Percentiles rank a stretch among this genome's conserved stretches.
These are phyloP conservation scores for Tiaroga cobitis DNA, from an alignment of 2,797 vertebrate species.

Conservation along the genomic window DNA sequence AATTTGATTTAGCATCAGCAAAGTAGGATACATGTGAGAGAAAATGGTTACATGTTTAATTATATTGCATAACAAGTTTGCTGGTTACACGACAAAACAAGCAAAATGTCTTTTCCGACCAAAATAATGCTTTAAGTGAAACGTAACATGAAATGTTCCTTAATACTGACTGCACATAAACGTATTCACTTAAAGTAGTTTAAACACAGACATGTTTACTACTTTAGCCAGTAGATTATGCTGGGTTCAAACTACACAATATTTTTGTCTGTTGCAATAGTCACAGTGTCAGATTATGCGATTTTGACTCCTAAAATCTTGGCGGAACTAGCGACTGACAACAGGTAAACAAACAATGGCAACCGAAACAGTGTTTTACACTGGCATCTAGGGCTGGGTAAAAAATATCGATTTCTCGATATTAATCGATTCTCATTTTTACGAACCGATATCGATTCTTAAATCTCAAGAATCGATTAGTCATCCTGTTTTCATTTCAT, in stretches of 20 bases:
- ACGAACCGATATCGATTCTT: no score
- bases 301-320: background rate
- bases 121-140: background rate
- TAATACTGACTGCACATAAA: background rate
- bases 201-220: background rate
- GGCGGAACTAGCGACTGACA: no score
- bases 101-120: background rate
- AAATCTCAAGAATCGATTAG: no score
- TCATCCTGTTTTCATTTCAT: no score
- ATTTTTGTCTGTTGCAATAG: background rate
- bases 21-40: background rate
- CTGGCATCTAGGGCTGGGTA: no score
- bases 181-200: background rate
- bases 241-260: background rate
- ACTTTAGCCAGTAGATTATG: background rate
- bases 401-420: no score
- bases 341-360: background rate
- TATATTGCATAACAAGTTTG: background rate
- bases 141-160: background rate
- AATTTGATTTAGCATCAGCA: background rate
- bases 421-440: no score
- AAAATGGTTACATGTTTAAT: constrained; percentile 8
- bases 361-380: background rate
- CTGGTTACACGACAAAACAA: background rate
- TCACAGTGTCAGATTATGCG: background rate